phyloP scores from a whole-genome alignment of 1,140 invertebrate species.

The Saccostrea echinata region DNA sequence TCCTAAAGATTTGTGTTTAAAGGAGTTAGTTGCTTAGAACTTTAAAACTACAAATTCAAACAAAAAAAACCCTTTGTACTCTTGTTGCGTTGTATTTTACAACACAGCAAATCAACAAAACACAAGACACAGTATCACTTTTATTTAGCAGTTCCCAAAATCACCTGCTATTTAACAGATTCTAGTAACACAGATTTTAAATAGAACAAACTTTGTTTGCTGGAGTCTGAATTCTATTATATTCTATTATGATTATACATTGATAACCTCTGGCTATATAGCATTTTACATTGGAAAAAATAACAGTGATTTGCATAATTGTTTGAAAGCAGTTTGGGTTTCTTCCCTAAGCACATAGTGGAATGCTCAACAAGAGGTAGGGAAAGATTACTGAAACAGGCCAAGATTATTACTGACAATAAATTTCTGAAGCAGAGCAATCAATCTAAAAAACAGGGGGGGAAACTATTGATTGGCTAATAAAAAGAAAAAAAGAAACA shows the following conservation, averaged over 20 bases:
- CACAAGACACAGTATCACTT: neutral
- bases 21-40: neutral
- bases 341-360: neutral
- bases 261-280: neutral
- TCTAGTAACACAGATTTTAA: neutral
- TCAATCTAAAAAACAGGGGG: too few relatives aligned
- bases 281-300: neutral
- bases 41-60: neutral
- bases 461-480: neutral
- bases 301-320: neutral
- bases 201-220: neutral
- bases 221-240: neutral
- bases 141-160: neutral
- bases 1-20: neutral
- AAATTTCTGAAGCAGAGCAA: too few relatives aligned
- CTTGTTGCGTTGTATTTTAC: too few relatives aligned
- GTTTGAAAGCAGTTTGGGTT: neutral
- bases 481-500: neutral
- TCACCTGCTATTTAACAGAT: neutral
- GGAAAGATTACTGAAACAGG: neutral
- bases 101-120: constrained; percentile 4
- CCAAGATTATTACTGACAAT: neutral
- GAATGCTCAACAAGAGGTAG: neutral
- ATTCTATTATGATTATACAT: neutral
- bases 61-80: neutral